Conservation (phyloP, 2,113 vertebrate genomes). For the Oncorhynchus mykiss region DNA sequence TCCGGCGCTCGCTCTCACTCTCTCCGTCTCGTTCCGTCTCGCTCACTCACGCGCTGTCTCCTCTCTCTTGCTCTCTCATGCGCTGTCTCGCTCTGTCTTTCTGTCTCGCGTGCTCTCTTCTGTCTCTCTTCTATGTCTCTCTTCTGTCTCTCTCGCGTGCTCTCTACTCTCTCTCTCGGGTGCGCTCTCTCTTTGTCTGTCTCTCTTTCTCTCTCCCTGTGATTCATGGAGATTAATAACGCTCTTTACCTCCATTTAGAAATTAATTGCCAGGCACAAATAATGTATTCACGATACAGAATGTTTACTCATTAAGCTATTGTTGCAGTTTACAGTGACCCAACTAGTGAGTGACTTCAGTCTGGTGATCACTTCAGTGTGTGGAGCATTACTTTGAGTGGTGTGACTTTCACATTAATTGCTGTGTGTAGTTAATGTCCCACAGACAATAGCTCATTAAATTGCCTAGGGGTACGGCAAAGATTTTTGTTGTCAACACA, state of each 20-base stretch:
- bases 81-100: no score
- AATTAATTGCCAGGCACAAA: conserved; percentile 65
- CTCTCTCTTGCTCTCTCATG: no score
- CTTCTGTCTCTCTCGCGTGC: no score
- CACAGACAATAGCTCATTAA: conserved; percentile 65
- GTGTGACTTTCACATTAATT: conserved; percentile 69
- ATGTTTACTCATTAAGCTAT: conserved; percentile 75
- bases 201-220: neutral
- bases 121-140: no score
- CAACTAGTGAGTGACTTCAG: conserved; percentile 22
- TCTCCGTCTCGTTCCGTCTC: no score
- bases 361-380: conserved; percentile 49
- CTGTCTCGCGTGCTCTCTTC: no score
- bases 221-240: no score
- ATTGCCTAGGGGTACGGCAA: neutral
- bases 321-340: conserved; percentile 59
- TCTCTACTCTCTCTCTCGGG: no score
- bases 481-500: conserved; percentile 38
- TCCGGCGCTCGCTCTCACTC: no score
- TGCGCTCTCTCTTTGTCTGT: no score
- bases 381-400: conserved; percentile 56
- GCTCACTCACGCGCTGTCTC: no score
- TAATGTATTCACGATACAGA: conserved; percentile 70
- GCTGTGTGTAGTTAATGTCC: conserved; percentile 71
- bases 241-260: conserved; percentile 50